Base-by-base conservation (phyloP, 2,797 vertebrate genomes). In the Fistularia commersonii region DNA sequence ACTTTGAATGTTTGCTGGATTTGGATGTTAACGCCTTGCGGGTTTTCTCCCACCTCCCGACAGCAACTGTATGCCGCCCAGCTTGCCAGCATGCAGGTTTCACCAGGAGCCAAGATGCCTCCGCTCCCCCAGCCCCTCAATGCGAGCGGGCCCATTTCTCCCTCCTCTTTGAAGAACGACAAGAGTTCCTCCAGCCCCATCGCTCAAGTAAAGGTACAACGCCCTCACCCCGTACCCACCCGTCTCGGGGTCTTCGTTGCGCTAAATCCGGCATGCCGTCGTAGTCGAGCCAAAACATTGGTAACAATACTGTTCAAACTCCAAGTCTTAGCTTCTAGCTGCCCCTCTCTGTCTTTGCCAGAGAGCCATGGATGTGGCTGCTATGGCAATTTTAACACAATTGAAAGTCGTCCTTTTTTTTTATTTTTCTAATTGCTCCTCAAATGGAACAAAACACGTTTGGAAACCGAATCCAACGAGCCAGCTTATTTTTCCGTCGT, bases 21-120 rank as follows among this genome's bases (percentile, higher is more conserved):
- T 83, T 86, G 80, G 83, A 90, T 77, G 80, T 80, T 88, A 88
- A 91, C 62, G 82, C 69, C 76, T 86, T 87, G 80, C 48, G 72
- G 82, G 57, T 87, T 87, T 35, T 85, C 77, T 86, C 69, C 68
- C 23, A 48, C 73, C 74, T 84, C 79, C 73, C 92, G 87, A 72
- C 91, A 99, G 97, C 97, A 99, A 91, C 92, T 99, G 84, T 99
- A 99, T 71, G 95, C 97, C 51, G 95, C 97, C 87, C 97, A 99
- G 88, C 91, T 99, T 87, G 95, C 97, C 93, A 97, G 92, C 92
- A 98, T 99, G 97, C 97, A 99, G 89, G 93, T 96, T 88, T 99
- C 97, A 87, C 97, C 97, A 67, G 95, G 95, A 91, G 93, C 95
- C 91, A 99, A 99, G 91, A 96, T 99, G 92, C 92, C 94, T 62